phyloP scores from a whole-genome alignment of 1,140 invertebrate species.

The Drosophila nannoptera region DNA sequence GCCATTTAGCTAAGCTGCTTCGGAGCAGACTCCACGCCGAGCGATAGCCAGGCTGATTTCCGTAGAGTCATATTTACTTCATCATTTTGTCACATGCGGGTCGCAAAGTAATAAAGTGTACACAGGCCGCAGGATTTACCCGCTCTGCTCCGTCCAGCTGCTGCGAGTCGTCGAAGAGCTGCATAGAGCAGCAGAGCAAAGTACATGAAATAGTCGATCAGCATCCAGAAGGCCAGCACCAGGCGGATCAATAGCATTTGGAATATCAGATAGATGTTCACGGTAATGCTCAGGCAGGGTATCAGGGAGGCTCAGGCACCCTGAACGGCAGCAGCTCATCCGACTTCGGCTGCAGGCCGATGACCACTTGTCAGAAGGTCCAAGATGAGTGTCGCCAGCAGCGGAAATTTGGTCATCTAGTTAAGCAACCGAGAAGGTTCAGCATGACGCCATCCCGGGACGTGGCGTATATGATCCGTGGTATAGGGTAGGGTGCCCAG shows the following conservation, averaged over 20 bases:
- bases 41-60: too few species aligned
- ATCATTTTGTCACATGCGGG: too few species aligned
- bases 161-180: too few species aligned
- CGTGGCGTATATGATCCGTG: constrained; percentile 94
- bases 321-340: constrained; percentile 79
- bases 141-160: too few species aligned
- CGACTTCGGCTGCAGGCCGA: constrained; percentile 63
- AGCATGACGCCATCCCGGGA: constrained; percentile 90
- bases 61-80: too few species aligned
- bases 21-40: constrained; percentile 11
- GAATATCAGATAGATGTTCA: constrained; percentile 93
- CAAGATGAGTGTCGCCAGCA: constrained; percentile 92
- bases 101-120: too few species aligned
- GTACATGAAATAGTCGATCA: constrained; percentile 83
- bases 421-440: too few species aligned
- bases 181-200: too few species aligned
- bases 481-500: constrained; percentile 92
- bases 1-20: constrained; percentile 68
- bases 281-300: constrained; percentile 89
- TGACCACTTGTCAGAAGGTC: constrained; percentile 90
- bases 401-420: too few species aligned
- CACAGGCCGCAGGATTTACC: too few species aligned
- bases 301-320: constrained; percentile 91
- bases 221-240: constrained; percentile 90
- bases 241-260: constrained; percentile 88